phyloP scores from a whole-genome alignment of 2,888 invertebrate species.

The Catocala nupta region DNA sequence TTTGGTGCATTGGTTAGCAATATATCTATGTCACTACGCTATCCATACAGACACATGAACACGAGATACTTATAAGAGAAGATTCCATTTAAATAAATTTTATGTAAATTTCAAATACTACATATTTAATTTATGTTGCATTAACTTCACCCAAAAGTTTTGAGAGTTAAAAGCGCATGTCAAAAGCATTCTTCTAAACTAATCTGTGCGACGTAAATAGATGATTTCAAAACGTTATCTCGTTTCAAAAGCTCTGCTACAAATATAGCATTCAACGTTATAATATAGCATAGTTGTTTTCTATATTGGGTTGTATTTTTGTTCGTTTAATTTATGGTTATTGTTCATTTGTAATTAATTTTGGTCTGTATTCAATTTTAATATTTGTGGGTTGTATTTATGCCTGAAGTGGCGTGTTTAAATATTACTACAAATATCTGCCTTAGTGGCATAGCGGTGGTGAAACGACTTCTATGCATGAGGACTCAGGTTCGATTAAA shows the following conservation, averaged over 20 bases:
- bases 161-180: slow-evolving; percentile 43
- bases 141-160: slow-evolving; percentile 15
- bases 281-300: slow-evolving; percentile 5
- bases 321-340: slow-evolving; percentile 10
- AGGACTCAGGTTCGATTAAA: too few species aligned
- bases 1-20: too few species aligned
- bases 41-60: too few species aligned
- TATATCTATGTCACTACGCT: too few species aligned
- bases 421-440: too few species aligned
- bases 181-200: slow-evolving; percentile 31
- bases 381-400: too few species aligned
- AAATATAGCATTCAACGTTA: slow-evolving; percentile 9
- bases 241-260: slow-evolving; percentile 4
- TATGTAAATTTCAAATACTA: slow-evolving; percentile 13
- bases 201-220: slow-evolving; percentile 26
- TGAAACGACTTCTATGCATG: too few species aligned
- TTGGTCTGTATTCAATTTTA: background rate
- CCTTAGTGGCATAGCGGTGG: too few species aligned
- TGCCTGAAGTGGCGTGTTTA: too few species aligned
- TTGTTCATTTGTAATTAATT: background rate
- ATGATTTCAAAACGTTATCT: slow-evolving; percentile 18
- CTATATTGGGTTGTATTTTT: slow-evolving; percentile 7
- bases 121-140: slow-evolving; percentile 24
- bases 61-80: too few species aligned
- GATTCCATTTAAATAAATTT: too few species aligned